A percentile compares a stretch with the other conserved stretches of the same genome.
Evolutionary conservation across 2,888 invertebrate genomes (phyloP).

Genomic region (Conus canariensis): DNA sequence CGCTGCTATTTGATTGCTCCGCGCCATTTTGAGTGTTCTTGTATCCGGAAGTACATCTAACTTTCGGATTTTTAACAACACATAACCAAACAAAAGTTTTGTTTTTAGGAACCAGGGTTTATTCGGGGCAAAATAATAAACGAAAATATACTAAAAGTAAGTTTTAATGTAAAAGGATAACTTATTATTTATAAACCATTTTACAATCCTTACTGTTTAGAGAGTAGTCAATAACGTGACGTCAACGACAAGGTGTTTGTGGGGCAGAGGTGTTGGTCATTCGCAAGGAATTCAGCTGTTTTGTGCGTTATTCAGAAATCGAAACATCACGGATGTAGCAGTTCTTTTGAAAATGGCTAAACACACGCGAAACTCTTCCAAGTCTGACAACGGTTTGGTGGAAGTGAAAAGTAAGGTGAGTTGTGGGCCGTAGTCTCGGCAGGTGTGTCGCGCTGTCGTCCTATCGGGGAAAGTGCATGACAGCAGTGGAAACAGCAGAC

Average conservation of each 20-base stretch:
- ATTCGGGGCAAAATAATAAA: not conserved
- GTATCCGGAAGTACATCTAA: not conserved
- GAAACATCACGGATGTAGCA: constrained; percentile 44
- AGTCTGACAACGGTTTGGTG: constrained; percentile 56
- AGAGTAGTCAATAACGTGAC: constrained; percentile 44
- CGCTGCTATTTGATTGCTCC: not conserved
- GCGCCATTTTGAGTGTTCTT: not conserved
- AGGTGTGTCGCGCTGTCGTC: constrained; percentile 46
- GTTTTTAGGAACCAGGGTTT: no score
- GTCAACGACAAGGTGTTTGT: constrained; percentile 38
- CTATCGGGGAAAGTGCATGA: not conserved
- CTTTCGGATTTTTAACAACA: not conserved
- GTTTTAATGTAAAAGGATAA: no score
- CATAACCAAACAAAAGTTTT: no score
- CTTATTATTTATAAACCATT: no score
- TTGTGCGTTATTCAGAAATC: not conserved
- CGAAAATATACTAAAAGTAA: no score
- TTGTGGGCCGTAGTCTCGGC: constrained; percentile 11
- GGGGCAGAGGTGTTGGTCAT: constrained; percentile 46
- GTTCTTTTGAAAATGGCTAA: constrained; percentile 61
- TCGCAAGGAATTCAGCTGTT: constrained; percentile 33
- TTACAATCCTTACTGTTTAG: not conserved
- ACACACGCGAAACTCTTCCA: constrained; percentile 60
- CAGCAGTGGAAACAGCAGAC: no score
- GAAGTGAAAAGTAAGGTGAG: constrained; percentile 73